Evolutionary conservation across 1,140 invertebrate genomes (phyloP).

Genomic region (Drosophila triauraria): DNA sequence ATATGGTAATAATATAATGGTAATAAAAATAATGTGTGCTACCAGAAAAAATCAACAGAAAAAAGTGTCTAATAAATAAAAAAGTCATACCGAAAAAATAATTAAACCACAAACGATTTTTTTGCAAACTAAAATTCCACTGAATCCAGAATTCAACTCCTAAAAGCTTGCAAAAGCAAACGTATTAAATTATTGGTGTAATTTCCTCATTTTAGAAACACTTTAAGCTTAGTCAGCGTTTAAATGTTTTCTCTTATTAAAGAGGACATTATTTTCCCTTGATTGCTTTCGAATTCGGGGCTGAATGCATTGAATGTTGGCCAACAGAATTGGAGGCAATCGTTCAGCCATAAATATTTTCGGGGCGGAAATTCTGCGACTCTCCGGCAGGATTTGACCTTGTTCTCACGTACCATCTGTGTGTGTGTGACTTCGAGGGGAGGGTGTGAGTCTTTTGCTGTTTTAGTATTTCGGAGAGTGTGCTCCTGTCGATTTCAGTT

Average conservation of each 20-base stretch:
- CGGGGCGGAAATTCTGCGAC: conserved; percentile 29
- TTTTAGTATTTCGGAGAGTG: conserved; percentile 15
- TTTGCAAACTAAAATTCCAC: too few species aligned
- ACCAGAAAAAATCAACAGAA: neutral
- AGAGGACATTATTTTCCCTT: conserved; percentile 52
- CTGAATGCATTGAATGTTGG: conserved; percentile 40
- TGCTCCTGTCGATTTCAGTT: conserved; percentile 37
- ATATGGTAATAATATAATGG: too few species aligned
- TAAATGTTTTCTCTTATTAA: conserved; percentile 43
- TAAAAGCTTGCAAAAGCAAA: neutral
- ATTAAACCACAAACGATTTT: neutral
- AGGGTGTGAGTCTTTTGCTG: neutral
- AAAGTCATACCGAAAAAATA: neutral
- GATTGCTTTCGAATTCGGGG: conserved; percentile 57
- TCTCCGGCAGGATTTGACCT: conserved; percentile 48
- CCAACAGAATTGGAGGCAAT: conserved; percentile 5
- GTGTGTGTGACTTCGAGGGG: neutral
- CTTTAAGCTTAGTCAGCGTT: conserved; percentile 1
- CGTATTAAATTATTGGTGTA: neutral
- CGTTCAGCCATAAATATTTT: conserved; percentile 20
- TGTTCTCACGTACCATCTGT: conserved; percentile 33
- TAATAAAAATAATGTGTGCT: neutral
- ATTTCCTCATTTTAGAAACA: conserved; percentile 11
- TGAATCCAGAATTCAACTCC: neutral
- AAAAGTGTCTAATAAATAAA: neutral